Conservation (phyloP, 2,797 vertebrate species). For the Valencia hispanica region DNA sequence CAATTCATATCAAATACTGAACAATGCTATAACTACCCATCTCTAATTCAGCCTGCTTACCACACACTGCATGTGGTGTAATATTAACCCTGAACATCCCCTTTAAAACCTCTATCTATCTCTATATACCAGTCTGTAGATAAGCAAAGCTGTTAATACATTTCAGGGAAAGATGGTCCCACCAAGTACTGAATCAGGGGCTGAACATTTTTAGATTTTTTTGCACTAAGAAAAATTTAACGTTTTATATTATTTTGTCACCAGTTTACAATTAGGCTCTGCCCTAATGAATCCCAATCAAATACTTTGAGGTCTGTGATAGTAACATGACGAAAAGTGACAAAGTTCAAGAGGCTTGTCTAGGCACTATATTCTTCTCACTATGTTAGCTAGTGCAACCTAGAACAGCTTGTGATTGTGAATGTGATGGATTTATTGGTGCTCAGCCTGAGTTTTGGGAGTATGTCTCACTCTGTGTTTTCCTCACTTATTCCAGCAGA, state of each 20-base stretch:
- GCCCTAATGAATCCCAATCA: constrained; percentile 5
- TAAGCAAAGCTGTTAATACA: no score
- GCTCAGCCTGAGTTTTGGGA: constrained; percentile 35
- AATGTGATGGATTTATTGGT: constrained; percentile 50
- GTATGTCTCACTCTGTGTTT: constrained; percentile 58
- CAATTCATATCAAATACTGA: not conserved
- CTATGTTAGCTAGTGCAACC: constrained; percentile 50
- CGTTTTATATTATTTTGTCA: no score
- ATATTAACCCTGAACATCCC: no score
- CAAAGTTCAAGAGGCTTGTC: not conserved
- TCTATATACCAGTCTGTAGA: no score
- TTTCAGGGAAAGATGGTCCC: no score
- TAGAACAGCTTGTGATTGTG: constrained; percentile 47
- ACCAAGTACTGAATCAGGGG: no score
- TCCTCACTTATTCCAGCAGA: constrained; percentile 55
- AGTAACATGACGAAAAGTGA: not conserved
- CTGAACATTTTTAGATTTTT: no score
- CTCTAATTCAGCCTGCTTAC: not conserved
- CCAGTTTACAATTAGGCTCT: no score
- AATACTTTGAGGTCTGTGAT: not conserved
- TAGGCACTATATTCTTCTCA: constrained; percentile 28
- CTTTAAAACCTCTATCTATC: no score
- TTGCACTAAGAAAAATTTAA: no score
- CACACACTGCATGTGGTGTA: not conserved
- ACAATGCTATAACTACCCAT: not conserved